Evolutionary conservation across 2,797 vertebrate genomes (phyloP), one percentile per base, ranked within the genome.

Genomic region (Manis javanica): DNA sequence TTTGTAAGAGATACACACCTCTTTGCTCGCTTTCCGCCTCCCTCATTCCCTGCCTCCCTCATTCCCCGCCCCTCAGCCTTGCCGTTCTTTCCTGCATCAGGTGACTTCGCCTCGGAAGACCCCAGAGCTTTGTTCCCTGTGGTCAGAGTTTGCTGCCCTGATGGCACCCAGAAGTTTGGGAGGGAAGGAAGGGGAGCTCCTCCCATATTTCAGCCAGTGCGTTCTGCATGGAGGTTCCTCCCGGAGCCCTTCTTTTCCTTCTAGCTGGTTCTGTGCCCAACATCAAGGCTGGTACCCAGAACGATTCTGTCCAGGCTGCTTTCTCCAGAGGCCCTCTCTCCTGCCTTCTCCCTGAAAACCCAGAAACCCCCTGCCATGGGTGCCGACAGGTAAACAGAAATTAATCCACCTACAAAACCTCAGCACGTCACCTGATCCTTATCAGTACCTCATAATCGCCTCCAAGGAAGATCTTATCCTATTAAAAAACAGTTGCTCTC

Each of bases 351-450:
- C 49, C 78, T 42, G 78, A 91, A 96, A 96, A 87, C 23, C 71
- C 89, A 92, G 88, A 94, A 37, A 94, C 93, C 92, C 86, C 96
- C 88, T 81, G 93, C 94, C 49, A 0, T 92, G 97, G 98, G 97
- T 92, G 97, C 87, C 92, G 21, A 90, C 93, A 97, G 93, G 95
- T 92, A 97, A 98, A 98, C 97, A 1, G 18, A 98, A 98, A 98
- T 98, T 96, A 98, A 98, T 98, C 98, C 97, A 97, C 97, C 98
- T 98, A 98, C 96, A 90, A 98, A 98, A 98, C 94, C 98, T 98
- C 96, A 96, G 97, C 98, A 87, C 97, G 97, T 98, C 98, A 98
- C 96, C 98, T 91, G 98, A 98, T 98, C 98, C 97, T 98, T 98
- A 98, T 98, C 98, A 89, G 94, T 63, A 94, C 89, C 91, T 95